A percentile compares a stretch with the other conserved stretches of the same genome.
Conservation (phyloP, 2,797 vertebrate species). For the Galagoides demidoff region DNA sequence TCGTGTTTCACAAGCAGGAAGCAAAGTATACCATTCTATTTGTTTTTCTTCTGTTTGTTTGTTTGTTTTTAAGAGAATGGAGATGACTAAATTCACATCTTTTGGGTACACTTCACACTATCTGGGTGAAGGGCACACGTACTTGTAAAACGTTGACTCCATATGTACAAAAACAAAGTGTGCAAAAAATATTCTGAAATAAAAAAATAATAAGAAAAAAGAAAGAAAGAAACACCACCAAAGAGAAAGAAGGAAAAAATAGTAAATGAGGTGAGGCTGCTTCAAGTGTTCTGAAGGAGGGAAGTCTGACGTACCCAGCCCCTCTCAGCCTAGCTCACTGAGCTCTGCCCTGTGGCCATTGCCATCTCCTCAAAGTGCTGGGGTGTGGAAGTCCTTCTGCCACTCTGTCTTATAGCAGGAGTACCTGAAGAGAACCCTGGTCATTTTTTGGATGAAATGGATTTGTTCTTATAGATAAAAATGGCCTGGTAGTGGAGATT, state of each 20-base stretch:
- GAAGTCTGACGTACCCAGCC: not conserved
- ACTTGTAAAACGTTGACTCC: no score
- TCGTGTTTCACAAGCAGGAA: not conserved
- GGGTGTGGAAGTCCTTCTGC: fast-evolving
- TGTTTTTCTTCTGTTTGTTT: not conserved
- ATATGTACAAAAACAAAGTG: no score
- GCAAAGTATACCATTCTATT: not conserved
- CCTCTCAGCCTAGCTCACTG: not conserved
- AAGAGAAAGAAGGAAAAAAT: no score
- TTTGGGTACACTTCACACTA: no score
- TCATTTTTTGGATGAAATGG: not conserved
- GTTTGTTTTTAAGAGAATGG: not conserved
- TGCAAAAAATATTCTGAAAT: no score
- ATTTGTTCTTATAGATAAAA: not conserved
- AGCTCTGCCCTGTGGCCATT: not conserved
- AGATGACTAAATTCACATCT: no score
- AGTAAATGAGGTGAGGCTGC: not conserved
- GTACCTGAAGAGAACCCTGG: not conserved
- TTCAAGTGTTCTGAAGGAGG: not conserved
- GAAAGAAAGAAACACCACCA: no score
- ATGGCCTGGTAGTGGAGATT: not conserved
- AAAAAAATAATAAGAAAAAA: no score
- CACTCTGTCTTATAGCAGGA: not conserved
- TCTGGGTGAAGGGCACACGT: no score
- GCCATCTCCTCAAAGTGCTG: not conserved